phyloP scores from a whole-genome alignment of 2,113 vertebrate genomes.

The Carassius auratus region DNA sequence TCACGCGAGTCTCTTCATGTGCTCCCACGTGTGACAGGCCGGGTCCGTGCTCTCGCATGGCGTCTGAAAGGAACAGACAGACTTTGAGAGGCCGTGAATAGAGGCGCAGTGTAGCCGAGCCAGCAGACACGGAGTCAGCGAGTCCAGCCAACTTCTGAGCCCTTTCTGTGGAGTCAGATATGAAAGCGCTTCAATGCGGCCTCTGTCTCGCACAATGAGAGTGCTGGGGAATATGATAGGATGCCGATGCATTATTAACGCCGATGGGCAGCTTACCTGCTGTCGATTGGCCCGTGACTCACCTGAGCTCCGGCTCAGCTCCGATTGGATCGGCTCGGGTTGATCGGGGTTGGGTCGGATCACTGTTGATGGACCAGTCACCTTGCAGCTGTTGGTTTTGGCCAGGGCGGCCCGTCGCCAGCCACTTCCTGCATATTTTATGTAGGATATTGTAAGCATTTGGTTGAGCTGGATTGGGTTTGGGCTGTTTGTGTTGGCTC shows the following conservation, averaged over 20 bases:
- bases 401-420: not conserved
- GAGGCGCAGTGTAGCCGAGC: conserved; percentile 15
- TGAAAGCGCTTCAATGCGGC: conserved; percentile 49
- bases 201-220: conserved; percentile 43
- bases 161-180: conserved; percentile 33
- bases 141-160: conserved; percentile 30
- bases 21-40: not conserved
- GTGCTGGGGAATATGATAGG: conserved; percentile 68
- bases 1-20: not conserved
- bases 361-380: not conserved
- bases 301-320: conserved; percentile 31
- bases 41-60: not conserved
- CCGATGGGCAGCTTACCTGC: conserved; percentile 66
- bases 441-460: not conserved
- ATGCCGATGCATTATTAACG: conserved; percentile 80
- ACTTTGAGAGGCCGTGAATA: conserved; percentile 30
- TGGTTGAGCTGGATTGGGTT: not conserved
- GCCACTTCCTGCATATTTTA: not conserved
- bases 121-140: conserved; percentile 26
- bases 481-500: not conserved
- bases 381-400: conserved; percentile 40
- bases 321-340: not conserved
- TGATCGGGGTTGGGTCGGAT: not conserved
- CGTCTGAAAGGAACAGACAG: conserved; percentile 27
- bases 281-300: conserved; percentile 67